These are phyloP conservation scores for Craseonycteris thonglongyai DNA, from an alignment of 2,113 vertebrate species.

Conservation along the genomic window DNA sequence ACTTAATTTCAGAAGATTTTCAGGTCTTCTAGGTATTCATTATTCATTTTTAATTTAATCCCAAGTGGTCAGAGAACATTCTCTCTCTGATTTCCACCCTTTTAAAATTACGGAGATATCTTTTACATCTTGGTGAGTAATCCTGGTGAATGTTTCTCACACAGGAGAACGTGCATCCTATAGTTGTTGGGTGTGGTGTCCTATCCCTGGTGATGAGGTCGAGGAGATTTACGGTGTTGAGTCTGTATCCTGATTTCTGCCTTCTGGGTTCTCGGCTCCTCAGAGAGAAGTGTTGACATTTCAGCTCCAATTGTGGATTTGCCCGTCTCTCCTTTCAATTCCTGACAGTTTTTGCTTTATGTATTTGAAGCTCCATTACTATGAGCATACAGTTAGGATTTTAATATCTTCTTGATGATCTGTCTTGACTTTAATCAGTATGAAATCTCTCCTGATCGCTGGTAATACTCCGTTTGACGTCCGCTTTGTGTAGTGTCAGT, in stretches of 20 bases:
- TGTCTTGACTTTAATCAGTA: neutral
- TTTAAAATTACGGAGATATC: neutral
- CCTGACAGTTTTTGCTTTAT: neutral
- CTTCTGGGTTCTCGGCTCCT: neutral
- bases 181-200: neutral
- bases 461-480: neutral
- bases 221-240: neutral
- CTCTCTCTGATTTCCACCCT: neutral
- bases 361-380: neutral
- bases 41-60: conserved; percentile 19
- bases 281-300: neutral
- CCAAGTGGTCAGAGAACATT: neutral
- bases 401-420: neutral
- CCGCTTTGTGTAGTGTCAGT: neutral
- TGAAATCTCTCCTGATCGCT: neutral
- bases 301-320: neutral
- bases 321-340: neutral
- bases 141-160: neutral
- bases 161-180: neutral
- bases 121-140: neutral
- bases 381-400: neutral
- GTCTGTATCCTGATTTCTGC: neutral
- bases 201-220: neutral
- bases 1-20: neutral
- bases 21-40: neutral